A percentile compares a stretch with the other conserved stretches of the same genome.
These are phyloP conservation scores for Vulpes vulpes DNA, from an alignment of 2,113 vertebrate species.

Conservation along the genomic window DNA sequence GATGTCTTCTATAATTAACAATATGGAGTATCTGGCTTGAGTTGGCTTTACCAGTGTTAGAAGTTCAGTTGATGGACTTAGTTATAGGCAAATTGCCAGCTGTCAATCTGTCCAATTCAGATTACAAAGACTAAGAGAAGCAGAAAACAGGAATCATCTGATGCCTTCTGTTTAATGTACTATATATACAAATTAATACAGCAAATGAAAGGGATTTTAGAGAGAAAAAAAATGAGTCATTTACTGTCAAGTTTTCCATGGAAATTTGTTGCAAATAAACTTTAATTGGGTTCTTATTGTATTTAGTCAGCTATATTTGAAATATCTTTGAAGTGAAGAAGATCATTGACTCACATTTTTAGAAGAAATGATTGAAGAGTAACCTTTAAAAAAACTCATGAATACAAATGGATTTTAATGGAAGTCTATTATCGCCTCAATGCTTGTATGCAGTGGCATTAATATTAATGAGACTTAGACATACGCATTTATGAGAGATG, in stretches of 20 bases:
- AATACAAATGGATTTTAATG: constrained; percentile 87
- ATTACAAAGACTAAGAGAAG: constrained; percentile 50
- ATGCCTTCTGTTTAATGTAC: constrained; percentile 12
- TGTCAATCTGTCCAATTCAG: background rate
- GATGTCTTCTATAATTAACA: background rate
- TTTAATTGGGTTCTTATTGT: constrained; percentile 44
- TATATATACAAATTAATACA: constrained; percentile 27
- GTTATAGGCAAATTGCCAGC: background rate
- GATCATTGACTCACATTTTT: constrained; percentile 23
- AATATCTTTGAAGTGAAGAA: constrained; percentile 61
- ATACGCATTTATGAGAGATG: constrained; percentile 68
- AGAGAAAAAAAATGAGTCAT: background rate
- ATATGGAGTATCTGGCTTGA: background rate
- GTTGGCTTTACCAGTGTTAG: background rate
- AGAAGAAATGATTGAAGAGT: constrained; percentile 73
- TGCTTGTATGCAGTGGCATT: constrained; percentile 73
- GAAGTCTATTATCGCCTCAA: constrained; percentile 81
- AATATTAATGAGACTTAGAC: constrained; percentile 84
- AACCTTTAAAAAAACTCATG: constrained; percentile 80
- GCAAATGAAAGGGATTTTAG: constrained; percentile 13
- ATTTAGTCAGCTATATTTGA: constrained; percentile 55
- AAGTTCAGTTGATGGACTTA: background rate
- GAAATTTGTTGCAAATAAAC: constrained; percentile 74
- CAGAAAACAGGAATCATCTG: background rate
- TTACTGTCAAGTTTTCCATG: constrained; percentile 27